Evolutionary conservation across 1,140 invertebrate species (phyloP), one percentile per base, ranked within the genome.

Genomic region (Metopolophium dirhodum): DNA sequence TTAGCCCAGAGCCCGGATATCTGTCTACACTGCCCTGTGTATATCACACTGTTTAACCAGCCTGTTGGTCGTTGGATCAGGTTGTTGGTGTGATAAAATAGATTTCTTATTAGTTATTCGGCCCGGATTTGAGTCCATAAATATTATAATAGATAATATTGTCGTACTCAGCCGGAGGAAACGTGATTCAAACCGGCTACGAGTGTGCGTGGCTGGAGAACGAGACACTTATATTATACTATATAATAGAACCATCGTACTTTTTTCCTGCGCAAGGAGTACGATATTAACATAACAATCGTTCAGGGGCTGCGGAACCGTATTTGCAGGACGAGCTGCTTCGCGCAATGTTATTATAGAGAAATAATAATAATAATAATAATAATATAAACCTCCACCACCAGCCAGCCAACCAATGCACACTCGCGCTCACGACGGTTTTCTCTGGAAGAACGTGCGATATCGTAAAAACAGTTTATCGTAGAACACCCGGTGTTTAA

Each of bases 381-480:
- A 85, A 83, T 45, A 85, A 45, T 85, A 85, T 77, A n/a, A 77
- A 77, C 11, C 61, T 77, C 14, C 61, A 18, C 7, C 57, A 61
- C 6, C 26, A 30, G 57, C n/a, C 14, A 68, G 61, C 61, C n/a
- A 77, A 30, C 30, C 14, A n/a, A 30, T 7, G 61, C 61, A 77
- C n/a, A 85, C 35, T 45, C 47, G 37, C 51, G 61, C n/a, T 77
- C 61, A 26, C 51, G 51, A 35, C 88, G 49, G 89, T n/a, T 91
- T 47, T 9, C 37, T 30, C 90, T 23, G 68, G 47, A 23, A 49
- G 47, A 51, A 49, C 68, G 91, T 35, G 90, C 68, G 68, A 91
- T 91, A 91, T 91, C 90, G 68, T 83, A 91, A 91, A 91, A 91
- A 91, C 77, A 47, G 91, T 92, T 92, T 83, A 83, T 92, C 77